Evolutionary conservation across 35 echinoderm and acorn worm genomes (phyloP), one percentile per base, ranked within the genome.

Genomic region (Heliocidaris erythrogramma): DNA sequence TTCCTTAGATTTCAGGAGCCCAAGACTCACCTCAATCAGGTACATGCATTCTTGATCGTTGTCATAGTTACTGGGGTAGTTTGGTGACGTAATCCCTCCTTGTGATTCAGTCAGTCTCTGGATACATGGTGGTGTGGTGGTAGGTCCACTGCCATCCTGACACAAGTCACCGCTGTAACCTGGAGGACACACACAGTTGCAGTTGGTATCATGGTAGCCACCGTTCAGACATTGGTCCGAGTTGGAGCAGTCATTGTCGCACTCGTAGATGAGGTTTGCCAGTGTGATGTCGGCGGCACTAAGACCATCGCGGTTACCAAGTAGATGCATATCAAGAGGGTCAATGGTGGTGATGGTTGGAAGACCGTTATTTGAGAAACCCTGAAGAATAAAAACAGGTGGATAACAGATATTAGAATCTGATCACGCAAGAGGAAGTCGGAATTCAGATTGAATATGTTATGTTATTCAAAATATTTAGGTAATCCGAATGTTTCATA

Each of bases 261-360:
- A 96, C 47, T 96, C 31, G 56, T 96, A 96, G 93, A 96, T 96
- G 48, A 96, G 85, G 87, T 96, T 96, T 10, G 93, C 86, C 3
- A 96, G 29, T 69, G 94, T 94, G 52, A 94, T 94, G 85, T 96
- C 95, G 60, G 49, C 93, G 32, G 94, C 88, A 56, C 87, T 96
- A 30, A 94, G 95, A 49, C 14, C 86, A 18, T 32, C 59, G 5
- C 56, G 50, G 18, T 48, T 60, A 21, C 95, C 95, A 32, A 96
- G 35, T 29, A 42, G 86, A 91, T 71, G n/a, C 93, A 91, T 94
- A 10, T 91, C 85, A n/a, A 94, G 56, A 21, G 95, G 95, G 30
- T 96, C 88, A 18, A 18, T 94, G 48, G 95, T 91, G 11, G 93
- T 94, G 31, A 96, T 94, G 10, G 95, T 96, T 42, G 95, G 53